Percentiles rank a stretch among this genome's conserved stretches.
phyloP scores from a whole-genome alignment of 2,113 vertebrate species.

The Peucedramus taeniatus region DNA sequence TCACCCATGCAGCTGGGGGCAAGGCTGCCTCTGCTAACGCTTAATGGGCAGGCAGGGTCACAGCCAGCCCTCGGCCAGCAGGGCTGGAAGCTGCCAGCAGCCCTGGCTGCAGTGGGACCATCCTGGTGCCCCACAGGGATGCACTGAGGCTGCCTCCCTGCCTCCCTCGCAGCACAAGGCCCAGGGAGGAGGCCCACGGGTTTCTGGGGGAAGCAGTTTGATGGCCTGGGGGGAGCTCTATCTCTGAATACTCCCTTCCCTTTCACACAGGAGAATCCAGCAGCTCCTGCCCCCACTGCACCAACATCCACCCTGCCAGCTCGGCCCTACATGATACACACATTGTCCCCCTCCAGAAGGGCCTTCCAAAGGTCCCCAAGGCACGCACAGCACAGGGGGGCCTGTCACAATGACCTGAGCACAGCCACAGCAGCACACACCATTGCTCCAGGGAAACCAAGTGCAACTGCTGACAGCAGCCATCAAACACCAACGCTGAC shows the following conservation, averaged over 20 bases:
- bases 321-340: fast-evolving
- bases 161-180: not conserved
- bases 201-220: not conserved
- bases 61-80: not conserved
- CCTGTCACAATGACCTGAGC: not conserved
- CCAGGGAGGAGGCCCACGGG: fast-evolving
- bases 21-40: not conserved
- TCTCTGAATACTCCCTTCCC: not conserved
- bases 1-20: not conserved
- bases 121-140: fast-evolving
- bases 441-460: not conserved
- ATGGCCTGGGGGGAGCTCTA: not conserved
- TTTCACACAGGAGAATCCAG: fast-evolving
- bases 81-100: not conserved
- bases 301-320: not conserved
- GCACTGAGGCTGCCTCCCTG: fast-evolving
- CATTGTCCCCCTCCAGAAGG: not conserved
- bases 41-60: not conserved
- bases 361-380: not conserved
- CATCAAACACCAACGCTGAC: not conserved
- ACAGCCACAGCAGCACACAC: not conserved
- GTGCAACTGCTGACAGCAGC: not conserved
- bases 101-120: not conserved
- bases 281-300: not conserved
- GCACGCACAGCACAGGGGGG: fast-evolving